These are phyloP conservation scores for Macroglossus sobrinus DNA, from an alignment of 2,113 vertebrate genomes.

Conservation along the genomic window DNA sequence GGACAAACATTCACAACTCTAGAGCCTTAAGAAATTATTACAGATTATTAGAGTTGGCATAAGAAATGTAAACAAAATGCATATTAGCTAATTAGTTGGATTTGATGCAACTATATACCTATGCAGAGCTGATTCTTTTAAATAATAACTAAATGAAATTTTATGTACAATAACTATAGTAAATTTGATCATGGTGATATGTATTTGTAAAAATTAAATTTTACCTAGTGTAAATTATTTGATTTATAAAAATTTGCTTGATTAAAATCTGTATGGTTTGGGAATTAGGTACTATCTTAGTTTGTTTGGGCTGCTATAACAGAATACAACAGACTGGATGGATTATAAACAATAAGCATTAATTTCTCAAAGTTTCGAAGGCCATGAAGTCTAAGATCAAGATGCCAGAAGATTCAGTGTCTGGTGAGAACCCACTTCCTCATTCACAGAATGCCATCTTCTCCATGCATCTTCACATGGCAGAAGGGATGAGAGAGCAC, in stretches of 20 bases:
- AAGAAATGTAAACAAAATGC: background rate
- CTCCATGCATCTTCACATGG: background rate
- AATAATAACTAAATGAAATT: background rate
- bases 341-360: background rate
- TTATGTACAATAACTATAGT: background rate
- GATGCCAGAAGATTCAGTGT: background rate
- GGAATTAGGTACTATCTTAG: background rate
- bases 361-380: background rate
- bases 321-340: background rate
- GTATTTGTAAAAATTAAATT: slow-evolving; percentile 9
- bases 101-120: background rate
- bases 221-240: background rate
- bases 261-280: background rate
- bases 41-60: background rate
- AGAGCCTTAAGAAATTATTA: background rate
- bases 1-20: background rate
- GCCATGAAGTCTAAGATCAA: background rate
- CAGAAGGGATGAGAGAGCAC: background rate
- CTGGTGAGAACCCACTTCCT: background rate
- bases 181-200: background rate
- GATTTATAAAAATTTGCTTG: background rate
- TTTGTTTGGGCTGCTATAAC: background rate
- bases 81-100: background rate
- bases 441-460: background rate
- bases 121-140: background rate